Base-by-base conservation (phyloP, 2,888 invertebrate species). In the Tetropium fuscum region DNA sequence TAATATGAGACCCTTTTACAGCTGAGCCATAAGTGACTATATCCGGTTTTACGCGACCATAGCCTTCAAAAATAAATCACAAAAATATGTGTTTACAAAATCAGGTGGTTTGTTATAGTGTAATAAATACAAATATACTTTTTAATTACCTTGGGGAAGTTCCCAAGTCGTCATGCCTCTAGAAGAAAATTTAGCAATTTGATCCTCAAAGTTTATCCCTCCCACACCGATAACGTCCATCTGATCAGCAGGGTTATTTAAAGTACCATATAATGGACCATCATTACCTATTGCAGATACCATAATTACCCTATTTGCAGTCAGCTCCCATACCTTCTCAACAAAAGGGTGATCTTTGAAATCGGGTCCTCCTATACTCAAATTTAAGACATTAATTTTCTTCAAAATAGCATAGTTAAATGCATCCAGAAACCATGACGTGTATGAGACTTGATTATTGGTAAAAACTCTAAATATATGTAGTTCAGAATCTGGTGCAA, bases 111-210 rank as follows among this genome's bases (percentile, higher is more conserved):
- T n/a, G n/a, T n/a, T n/a, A n/a, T n/a, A n/a, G n/a, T n/a, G n/a
- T n/a, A n/a, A n/a, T n/a, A n/a, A 27, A 27, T 27, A n/a, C 27
- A n/a, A n/a, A n/a, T 27, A 2, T 1, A 18, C n/a, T 38, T 3
- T 22, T 41, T 25, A 8, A 13, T n/a, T 70, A 79, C 81, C 88
- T 69, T 87, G 83, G 1, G 95, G 95, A 53, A 95, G 79, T 77
- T 95, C 93, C 97, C 98, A 98, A 0, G 97, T 97, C 1, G 97
- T 98, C 97, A 98, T 98, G 36, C 98, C 98, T 41, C 98, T 84
- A 0, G 98, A 98, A 0, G 97, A 97, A 82, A 98, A 98, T 78
- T 93, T 92, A 0, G 98, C 97, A 62, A 98, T 95, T 80, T 95
- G 93, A 81, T 97, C 95, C 72, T 95, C 94, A 84, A 96, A 96